Conservation (phyloP, 2,888 invertebrate genomes). For the Charanyca ferruginea region DNA sequence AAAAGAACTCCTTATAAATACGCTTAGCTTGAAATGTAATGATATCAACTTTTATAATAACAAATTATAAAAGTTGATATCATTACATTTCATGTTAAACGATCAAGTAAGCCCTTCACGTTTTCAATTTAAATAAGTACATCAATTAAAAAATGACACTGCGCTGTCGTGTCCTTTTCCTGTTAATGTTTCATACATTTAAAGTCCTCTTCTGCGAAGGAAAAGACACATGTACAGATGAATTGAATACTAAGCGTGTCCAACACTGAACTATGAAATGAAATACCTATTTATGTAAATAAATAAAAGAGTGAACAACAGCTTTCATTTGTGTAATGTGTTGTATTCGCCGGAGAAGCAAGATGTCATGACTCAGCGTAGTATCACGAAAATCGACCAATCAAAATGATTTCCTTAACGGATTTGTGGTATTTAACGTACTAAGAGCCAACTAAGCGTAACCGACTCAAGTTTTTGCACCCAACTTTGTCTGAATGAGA, state of each 20-base stretch:
- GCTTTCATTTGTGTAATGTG: constrained; percentile 32
- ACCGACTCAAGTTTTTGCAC: constrained; percentile 45
- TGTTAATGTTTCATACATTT: constrained; percentile 31
- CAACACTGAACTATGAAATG: constrained; percentile 25
- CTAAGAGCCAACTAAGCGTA: constrained; percentile 23
- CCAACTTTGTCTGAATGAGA: constrained; percentile 52
- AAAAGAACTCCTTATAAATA: not conserved
- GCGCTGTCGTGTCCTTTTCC: constrained; percentile 28
- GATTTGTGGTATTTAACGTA: constrained; percentile 28
- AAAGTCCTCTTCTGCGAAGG: constrained; percentile 23
- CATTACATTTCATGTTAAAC: constrained; percentile 7
- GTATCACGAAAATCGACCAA: constrained; percentile 32
- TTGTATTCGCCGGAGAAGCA: constrained; percentile 23
- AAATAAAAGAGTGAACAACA: constrained; percentile 33
- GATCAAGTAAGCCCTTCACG: constrained; percentile 27
- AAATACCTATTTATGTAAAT: constrained; percentile 47
- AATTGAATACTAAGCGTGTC: constrained; percentile 43
- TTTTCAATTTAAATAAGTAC: constrained; percentile 22
- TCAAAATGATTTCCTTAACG: constrained; percentile 26
- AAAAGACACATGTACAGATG: constrained; percentile 12
- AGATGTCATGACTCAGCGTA: constrained; percentile 25
- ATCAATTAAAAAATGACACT: constrained; percentile 28
- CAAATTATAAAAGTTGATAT: not conserved
- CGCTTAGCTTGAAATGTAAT: not conserved
- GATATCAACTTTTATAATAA: too few relatives aligned